Base-by-base conservation (phyloP, 1,140 invertebrate species). In the Drosophila quadrilineata region DNA sequence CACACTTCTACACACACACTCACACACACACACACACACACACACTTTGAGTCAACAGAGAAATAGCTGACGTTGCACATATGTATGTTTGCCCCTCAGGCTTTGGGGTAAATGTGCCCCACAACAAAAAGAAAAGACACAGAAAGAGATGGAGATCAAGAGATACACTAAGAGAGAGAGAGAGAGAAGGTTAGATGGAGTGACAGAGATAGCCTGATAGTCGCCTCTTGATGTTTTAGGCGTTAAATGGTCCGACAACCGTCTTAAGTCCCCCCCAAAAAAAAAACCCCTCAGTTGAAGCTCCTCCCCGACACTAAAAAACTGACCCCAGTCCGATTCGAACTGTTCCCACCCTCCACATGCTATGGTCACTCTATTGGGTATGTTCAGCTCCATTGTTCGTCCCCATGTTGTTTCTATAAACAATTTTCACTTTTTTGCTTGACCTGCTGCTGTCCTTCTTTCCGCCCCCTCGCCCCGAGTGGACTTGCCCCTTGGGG, bases 391-490 rank as follows among this genome's bases (percentile, higher is more conserved):
- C 41, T 31, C 2, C 56, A 35, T 58, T 58, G 48, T 71, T 36
- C 41, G 63, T 26, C 56, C 56, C 57, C 60, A 59, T 75, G 12
- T 14, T n/a, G n/a, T n/a, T 43, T 71, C 73, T 63, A 75, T 75
- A 85, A 85, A 85, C 79, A 85, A 85, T 85, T 85, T 85, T 62
- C 75, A 84, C 79, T 85, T 84, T 59, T 68, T 65, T 63, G 35
- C 41, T 54, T 64, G 49, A 57, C 28, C 66, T 57, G 49, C 35
- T 10, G 17, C 35, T 24, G 14, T 2, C 22, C 26, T 14, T 21
- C 1, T 4, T 10, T 3, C 4, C 21, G 3, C 3, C 6, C 14
- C 31, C 14, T 10, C 36, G 17, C 17, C 36, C 46, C 19, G 17
- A 33, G 12, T 19, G 41, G 6, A 4, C 9, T 24, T 6, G 22